Conservation (phyloP, 2,888 invertebrate species). For the Drosophila helvetica region DNA sequence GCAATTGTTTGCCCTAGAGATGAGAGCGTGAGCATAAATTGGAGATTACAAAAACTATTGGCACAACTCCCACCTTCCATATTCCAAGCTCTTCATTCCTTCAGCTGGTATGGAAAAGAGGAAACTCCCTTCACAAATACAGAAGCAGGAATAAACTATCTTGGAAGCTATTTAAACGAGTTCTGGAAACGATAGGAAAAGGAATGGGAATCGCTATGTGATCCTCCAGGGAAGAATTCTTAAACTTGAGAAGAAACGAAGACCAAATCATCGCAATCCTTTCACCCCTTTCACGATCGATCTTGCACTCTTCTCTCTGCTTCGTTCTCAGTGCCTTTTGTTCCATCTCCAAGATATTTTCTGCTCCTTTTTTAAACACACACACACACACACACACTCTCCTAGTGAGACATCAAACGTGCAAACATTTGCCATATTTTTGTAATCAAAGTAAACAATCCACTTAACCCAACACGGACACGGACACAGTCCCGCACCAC, state of each 20-base stretch:
- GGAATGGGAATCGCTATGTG: too few relatives aligned
- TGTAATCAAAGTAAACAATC: constrained; percentile 79
- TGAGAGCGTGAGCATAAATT: constrained; percentile 27
- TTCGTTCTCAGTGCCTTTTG: not conserved
- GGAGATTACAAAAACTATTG: not conserved
- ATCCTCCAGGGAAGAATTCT: too few relatives aligned
- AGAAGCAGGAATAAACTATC: too few relatives aligned
- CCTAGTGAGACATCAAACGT: constrained; percentile 71
- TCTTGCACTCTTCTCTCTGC: not conserved
- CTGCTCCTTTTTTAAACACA: constrained; percentile 15
- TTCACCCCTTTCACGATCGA: not conserved
- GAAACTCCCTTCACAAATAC: too few relatives aligned
- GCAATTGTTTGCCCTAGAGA: constrained; percentile 46
- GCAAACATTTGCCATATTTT: constrained; percentile 80
- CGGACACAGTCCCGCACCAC: not conserved
- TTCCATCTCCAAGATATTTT: not conserved
- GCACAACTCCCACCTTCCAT: not conserved
- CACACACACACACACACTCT: constrained; percentile 24
- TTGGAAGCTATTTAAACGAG: too few relatives aligned
- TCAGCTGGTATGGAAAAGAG: too few relatives aligned
- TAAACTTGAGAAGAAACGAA: not conserved
- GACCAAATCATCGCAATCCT: not conserved
- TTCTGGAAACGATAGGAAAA: too few relatives aligned
- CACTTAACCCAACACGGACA: constrained; percentile 73
- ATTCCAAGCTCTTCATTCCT: not conserved